Percentiles rank a stretch among this genome's conserved stretches.
phyloP scores from a whole-genome alignment of 2,888 invertebrate species.

The Rotaria macrura region DNA sequence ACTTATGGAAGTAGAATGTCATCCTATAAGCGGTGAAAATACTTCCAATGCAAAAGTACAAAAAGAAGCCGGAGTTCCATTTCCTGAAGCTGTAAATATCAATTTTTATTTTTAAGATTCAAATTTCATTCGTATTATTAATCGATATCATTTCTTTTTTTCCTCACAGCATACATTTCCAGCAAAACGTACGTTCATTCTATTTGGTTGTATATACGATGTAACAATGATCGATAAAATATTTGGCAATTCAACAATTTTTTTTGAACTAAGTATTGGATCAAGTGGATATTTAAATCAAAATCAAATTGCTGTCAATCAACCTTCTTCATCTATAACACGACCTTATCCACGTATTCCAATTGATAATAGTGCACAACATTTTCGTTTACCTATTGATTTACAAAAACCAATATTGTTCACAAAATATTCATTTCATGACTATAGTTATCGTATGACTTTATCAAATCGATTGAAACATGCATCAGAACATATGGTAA shows the following conservation, averaged over 20 bases:
- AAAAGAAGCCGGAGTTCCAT: neutral
- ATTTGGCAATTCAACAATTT: conserved; percentile 35
- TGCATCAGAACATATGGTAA: neutral
- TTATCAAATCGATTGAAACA: neutral
- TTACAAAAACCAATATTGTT: neutral
- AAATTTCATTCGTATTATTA: neutral
- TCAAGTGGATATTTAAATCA: neutral
- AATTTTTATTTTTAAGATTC: neutral
- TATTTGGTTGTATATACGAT: conserved; percentile 37
- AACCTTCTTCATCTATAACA: neutral
- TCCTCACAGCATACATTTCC: neutral
- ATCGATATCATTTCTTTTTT: neutral
- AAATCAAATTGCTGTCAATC: neutral
- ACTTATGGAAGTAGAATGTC: conserved; percentile 36
- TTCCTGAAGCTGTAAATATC: neutral
- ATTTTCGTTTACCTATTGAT: conserved; percentile 4
- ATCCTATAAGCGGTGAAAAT: neutral
- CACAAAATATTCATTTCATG: neutral
- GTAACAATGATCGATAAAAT: conserved; percentile 37
- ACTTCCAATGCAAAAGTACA: neutral
- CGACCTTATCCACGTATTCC: neutral
- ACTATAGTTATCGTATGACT: neutral
- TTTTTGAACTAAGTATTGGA: conserved; percentile 38
- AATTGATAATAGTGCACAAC: neutral
- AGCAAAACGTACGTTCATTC: conserved; percentile 33